Percentiles rank a stretch among this genome's conserved stretches.
Evolutionary conservation across 2,888 invertebrate genomes (phyloP).

Genomic region (Thymelicus sylvestris): DNA sequence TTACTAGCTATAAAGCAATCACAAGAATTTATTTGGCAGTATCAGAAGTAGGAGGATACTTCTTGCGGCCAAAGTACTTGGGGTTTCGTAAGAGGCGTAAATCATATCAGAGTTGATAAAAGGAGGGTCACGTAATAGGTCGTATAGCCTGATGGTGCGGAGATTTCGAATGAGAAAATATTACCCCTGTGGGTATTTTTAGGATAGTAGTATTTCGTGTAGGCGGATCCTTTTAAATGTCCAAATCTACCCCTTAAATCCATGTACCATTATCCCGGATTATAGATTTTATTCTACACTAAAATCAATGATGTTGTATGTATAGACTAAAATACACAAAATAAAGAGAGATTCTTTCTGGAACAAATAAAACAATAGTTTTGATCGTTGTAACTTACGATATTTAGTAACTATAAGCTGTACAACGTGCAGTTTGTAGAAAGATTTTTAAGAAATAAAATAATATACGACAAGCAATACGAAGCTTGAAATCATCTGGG

Average conservation of each 20-base stretch:
- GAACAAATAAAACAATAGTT: background rate
- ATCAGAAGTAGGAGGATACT: slow-evolving; percentile 26
- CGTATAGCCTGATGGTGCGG: slow-evolving; percentile 30
- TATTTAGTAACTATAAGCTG: no score
- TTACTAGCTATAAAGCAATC: slow-evolving; percentile 24
- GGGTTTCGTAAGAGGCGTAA: slow-evolving; percentile 29
- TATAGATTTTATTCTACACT: background rate
- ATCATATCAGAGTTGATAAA: slow-evolving; percentile 37
- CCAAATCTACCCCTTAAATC: background rate
- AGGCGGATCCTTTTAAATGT: slow-evolving; percentile 17
- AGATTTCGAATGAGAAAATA: slow-evolving; percentile 28
- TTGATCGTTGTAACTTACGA: no score
- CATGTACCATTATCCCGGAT: background rate
- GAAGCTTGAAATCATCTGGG: no score
- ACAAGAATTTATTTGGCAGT: slow-evolving; percentile 11
- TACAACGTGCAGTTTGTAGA: no score
- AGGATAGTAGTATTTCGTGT: slow-evolving; percentile 8
- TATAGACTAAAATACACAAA: background rate
- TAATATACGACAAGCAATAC: no score
- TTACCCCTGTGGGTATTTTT: slow-evolving; percentile 20
- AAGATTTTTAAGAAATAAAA: no score
- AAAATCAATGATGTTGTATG: background rate
- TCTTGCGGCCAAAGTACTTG: slow-evolving; percentile 27
- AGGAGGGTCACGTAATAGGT: slow-evolving; percentile 37
- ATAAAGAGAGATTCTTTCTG: background rate